Percentiles rank a stretch among this genome's conserved stretches.
Conservation (phyloP, 2,113 vertebrate species). For the Drymodes brunneopygia region DNA sequence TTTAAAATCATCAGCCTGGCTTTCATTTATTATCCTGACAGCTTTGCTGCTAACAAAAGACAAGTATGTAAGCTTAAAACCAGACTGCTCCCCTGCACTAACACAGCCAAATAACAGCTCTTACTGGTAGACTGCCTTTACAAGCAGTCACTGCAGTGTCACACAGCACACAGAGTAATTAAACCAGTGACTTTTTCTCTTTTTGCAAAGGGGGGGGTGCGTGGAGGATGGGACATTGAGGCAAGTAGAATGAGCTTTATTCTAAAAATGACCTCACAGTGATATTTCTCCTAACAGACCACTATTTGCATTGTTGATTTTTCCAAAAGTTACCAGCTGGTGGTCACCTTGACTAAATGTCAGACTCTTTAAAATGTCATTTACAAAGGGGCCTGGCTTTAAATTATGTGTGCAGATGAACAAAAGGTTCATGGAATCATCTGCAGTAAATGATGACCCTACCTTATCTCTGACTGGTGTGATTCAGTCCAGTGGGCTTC, state of each 20-base stretch:
- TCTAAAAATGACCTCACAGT: background rate
- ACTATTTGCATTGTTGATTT: constrained; percentile 41
- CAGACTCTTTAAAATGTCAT: constrained; percentile 15
- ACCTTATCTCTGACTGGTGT: background rate
- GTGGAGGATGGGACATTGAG: background rate
- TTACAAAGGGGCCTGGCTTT: background rate
- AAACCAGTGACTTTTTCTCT: background rate
- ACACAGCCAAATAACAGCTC: background rate
- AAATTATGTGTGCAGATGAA: background rate
- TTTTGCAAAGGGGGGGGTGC: background rate
- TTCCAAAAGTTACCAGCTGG: background rate
- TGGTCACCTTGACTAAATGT: constrained; percentile 48
- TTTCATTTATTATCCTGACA: constrained; percentile 12
- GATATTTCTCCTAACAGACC: background rate
- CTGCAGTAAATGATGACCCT: background rate
- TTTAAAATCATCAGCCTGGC: background rate
- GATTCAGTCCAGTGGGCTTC: background rate
- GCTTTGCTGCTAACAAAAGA: background rate
- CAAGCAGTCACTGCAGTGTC: background rate
- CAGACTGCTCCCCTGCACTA: background rate
- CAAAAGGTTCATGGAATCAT: background rate
- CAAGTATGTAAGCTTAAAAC: background rate
- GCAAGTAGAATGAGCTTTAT: background rate
- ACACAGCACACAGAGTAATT: background rate
- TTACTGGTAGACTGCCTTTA: background rate